These are phyloP conservation scores for Delphinapterus leucas DNA, from an alignment of 2,113 vertebrate genomes.

Conservation along the genomic window DNA sequence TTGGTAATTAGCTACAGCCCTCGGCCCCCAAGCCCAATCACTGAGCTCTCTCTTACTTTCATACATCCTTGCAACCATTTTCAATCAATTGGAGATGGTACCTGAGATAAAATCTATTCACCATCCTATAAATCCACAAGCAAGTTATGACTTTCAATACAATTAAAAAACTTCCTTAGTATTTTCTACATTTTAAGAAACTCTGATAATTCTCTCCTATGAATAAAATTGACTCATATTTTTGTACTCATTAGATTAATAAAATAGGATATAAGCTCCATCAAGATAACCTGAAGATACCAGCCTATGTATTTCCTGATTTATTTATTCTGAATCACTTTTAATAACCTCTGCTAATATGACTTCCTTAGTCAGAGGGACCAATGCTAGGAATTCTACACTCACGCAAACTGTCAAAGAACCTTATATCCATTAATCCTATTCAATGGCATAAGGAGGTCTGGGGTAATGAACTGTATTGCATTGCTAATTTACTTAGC, in stretches of 20 bases:
- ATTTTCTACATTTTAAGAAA: background rate
- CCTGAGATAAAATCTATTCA: background rate
- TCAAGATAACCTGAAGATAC: background rate
- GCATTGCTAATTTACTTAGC: background rate
- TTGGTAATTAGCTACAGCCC: background rate
- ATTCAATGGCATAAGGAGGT: background rate
- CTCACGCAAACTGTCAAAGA: background rate
- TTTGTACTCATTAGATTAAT: background rate
- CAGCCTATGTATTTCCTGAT: background rate
- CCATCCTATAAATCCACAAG: background rate
- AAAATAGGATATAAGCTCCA: background rate
- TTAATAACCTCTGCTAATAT: background rate
- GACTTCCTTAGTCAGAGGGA: background rate
- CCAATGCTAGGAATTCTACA: background rate
- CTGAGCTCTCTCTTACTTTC: background rate
- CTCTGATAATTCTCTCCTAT: background rate
- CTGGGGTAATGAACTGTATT: background rate
- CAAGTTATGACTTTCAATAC: background rate
- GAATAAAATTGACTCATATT: background rate
- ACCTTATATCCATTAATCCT: background rate
- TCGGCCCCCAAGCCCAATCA: background rate
- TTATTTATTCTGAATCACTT: constrained; percentile 22
- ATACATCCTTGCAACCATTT: background rate
- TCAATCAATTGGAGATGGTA: background rate
- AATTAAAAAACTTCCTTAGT: background rate